These are phyloP conservation scores for Sebastes alutus DNA, from an alignment of 2,797 vertebrate species.

Conservation along the genomic window DNA sequence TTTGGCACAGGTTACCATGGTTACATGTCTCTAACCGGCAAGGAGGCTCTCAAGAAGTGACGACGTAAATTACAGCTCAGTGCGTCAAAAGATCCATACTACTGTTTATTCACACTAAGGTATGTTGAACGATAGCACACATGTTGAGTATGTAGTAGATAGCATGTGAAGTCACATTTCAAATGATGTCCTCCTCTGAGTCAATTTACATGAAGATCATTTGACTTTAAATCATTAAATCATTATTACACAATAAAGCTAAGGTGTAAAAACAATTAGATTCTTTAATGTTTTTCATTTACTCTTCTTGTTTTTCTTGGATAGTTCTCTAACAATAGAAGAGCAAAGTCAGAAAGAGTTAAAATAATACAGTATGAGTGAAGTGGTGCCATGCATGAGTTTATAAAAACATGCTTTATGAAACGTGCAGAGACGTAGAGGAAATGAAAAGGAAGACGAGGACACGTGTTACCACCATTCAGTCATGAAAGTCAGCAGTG, in stretches of 20 bases:
- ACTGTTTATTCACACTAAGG: too few relatives aligned
- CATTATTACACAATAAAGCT: background rate
- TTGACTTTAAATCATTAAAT: background rate
- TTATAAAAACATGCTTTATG: slow-evolving; percentile 40
- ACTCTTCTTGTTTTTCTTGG: slow-evolving; percentile 13
- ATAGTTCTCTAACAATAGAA: background rate
- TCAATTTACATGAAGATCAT: background rate
- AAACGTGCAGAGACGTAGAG: slow-evolving; percentile 52
- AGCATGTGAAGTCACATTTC: background rate
- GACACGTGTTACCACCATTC: slow-evolving; percentile 29
- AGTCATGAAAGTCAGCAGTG: slow-evolving; percentile 30
- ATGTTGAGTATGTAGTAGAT: too few relatives aligned
- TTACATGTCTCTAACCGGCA: too few relatives aligned
- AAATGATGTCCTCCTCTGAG: background rate
- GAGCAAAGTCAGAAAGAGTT: background rate
- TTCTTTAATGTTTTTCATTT: background rate
- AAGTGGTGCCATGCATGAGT: slow-evolving; percentile 20
- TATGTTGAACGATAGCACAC: too few relatives aligned
- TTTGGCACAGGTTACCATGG: too few relatives aligned
- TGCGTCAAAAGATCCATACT: too few relatives aligned
- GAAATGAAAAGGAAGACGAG: slow-evolving; percentile 27
- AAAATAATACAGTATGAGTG: background rate
- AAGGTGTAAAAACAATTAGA: background rate
- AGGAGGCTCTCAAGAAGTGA: too few relatives aligned
- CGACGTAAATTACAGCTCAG: too few relatives aligned